Conservation (phyloP, 2,797 vertebrate genomes). For the Antennarius maculatus region DNA sequence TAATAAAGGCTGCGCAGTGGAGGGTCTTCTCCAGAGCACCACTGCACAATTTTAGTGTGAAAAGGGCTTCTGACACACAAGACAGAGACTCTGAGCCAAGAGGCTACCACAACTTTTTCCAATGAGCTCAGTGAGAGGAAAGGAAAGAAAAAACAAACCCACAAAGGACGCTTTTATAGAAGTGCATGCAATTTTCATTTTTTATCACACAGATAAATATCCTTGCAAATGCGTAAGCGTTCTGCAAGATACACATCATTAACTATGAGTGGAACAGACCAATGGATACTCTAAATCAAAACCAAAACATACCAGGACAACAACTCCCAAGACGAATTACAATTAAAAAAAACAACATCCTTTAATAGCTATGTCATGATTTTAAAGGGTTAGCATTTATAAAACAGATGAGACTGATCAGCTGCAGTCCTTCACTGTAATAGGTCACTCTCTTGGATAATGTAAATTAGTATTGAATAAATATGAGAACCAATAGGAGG, state of each 20-base stretch:
- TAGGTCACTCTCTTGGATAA: neutral
- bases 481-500: neutral
- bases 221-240: neutral
- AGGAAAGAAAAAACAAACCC: neutral
- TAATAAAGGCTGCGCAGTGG: too few species aligned
- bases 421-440: neutral
- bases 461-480: neutral
- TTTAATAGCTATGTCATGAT: too few species aligned
- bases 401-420: neutral
- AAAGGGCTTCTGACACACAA: too few species aligned
- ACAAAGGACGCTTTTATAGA: neutral
- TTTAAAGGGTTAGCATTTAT: neutral
- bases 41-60: too few species aligned
- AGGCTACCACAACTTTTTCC: conserved; percentile 6
- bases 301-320: conserved; percentile 8
- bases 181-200: neutral
- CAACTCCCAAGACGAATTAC: neutral
- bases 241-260: conserved; percentile 6
- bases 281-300: conserved; percentile 17
- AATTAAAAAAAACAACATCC: neutral
- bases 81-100: conserved; percentile 16
- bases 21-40: too few species aligned
- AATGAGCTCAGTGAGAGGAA: conserved; percentile 5
- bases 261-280: neutral
- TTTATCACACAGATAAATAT: conserved; percentile 10